These are phyloP conservation scores for Synergus laeviventris DNA, from an alignment of 2,888 invertebrate genomes.

Conservation along the genomic window DNA sequence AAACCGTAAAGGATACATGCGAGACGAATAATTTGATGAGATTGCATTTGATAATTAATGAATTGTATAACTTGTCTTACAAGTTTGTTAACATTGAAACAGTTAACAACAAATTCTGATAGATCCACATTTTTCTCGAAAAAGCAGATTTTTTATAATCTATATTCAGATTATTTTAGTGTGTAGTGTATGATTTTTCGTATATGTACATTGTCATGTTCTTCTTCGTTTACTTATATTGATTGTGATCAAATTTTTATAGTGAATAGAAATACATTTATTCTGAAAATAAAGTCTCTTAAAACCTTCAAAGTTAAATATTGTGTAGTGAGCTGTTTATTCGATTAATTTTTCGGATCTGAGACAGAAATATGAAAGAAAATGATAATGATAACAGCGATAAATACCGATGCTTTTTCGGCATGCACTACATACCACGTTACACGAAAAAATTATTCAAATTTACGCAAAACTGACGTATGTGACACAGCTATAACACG, in stretches of 20 bases:
- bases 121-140: constrained; percentile 22
- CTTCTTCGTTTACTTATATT: background rate
- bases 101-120: constrained; percentile 38
- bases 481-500: constrained; percentile 50
- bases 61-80: no score
- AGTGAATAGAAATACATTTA: background rate
- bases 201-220: background rate
- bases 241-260: background rate
- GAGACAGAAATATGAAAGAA: constrained; percentile 31
- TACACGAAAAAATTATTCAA: constrained; percentile 42
- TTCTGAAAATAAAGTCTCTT: background rate
- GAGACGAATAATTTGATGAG: constrained; percentile 15
- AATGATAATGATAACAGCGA: constrained; percentile 37
- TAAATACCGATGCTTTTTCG: constrained; percentile 48
- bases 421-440: constrained; percentile 63
- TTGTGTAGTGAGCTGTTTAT: background rate
- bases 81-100: no score
- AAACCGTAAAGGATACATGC: constrained; percentile 25
- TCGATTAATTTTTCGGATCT: background rate
- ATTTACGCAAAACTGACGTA: constrained; percentile 44
- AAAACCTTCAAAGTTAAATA: background rate
- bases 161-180: background rate
- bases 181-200: background rate
- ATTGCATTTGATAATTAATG: background rate
- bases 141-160: background rate